Evolutionary conservation across 2,888 invertebrate species (phyloP), one percentile per base, ranked within the genome.

Genomic region (Trissoscelio sp.): DNA sequence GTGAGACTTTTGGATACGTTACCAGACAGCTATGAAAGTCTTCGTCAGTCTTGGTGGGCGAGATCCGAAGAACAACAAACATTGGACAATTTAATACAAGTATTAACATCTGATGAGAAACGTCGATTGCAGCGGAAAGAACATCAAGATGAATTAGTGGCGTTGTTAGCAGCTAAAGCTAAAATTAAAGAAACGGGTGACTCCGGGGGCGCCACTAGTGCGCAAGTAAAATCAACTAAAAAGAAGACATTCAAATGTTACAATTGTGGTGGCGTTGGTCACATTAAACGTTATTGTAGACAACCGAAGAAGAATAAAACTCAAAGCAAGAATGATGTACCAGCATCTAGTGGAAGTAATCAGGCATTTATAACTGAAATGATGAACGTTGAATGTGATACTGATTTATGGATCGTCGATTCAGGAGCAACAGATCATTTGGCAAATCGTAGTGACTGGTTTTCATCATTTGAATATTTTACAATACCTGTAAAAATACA

Each of bases 41-140:
- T 79, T n/a, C 72, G 67, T 18, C 82, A 82, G 51, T 48, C 69
- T 0, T 82, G 69, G 73, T 82, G 82, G 75, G 75, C 70, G 0
- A n/a, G 66, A 6, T 12, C 79, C 2, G 75, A 79, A 4, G 60
- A 75, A 12, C 67, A 75, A 7, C 70, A 79, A 46, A 74, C 58
- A 1, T 11, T 82, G 4, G 1, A 42, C 14, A 60, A 79, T 9
- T 46, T 82, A 14, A 14, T 79, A 5, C 7, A 34, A 4, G 31
- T 58, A 9, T 42, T 66, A 22, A 75, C 75, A n/a, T 70, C 78
- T 3, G 72, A 81, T 14, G 75, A 81, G 7, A 20, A 16, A 12
- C 55, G 75, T 12, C 53, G 72, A 2, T 24, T 22, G 37, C 66
- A 67, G 42, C 60, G 58, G 16, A 5, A 12, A 3, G 79, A 22